Conservation (phyloP, 1,140 invertebrate species). For the Halictus rubicundus region DNA sequence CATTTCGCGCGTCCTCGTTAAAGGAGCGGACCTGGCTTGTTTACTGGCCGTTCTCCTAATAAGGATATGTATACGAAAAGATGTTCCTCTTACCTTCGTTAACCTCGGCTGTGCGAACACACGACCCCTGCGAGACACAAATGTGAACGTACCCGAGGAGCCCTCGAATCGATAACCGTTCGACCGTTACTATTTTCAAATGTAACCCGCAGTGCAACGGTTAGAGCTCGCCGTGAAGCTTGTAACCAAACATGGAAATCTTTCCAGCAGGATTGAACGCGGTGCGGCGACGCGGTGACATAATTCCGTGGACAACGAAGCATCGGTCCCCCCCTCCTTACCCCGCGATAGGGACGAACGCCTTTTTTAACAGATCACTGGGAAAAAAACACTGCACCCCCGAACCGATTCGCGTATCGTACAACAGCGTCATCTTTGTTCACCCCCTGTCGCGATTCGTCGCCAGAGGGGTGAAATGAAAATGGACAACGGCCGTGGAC, state of each 20-base stretch:
- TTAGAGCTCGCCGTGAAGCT: neutral
- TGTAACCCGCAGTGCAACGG: neutral
- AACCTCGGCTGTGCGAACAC: neutral
- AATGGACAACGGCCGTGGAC: neutral
- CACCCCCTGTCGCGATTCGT: slow-evolving; percentile 14
- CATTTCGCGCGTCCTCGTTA: no score
- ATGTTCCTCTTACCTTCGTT: slow-evolving; percentile 34
- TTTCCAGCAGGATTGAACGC: slow-evolving; percentile 13
- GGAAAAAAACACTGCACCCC: slow-evolving; percentile 25
- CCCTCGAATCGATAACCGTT: slow-evolving; percentile 25
- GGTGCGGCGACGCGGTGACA: slow-evolving; percentile 45
- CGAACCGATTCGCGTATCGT: slow-evolving; percentile 6
- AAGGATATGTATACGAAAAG: slow-evolving; percentile 1
- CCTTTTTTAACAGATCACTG: slow-evolving; percentile 16
- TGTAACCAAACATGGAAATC: slow-evolving; percentile 56
- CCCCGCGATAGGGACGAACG: neutral
- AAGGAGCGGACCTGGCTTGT: neutral
- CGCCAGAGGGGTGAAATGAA: neutral
- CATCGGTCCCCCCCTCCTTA: neutral
- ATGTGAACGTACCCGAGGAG: neutral
- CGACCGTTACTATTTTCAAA: slow-evolving; percentile 35
- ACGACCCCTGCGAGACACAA: neutral
- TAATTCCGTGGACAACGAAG: slow-evolving; percentile 32
- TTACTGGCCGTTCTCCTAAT: slow-evolving; percentile 6
- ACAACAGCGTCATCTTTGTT: neutral